Conservation (phyloP, 1,140 invertebrate genomes). For the Pseudomyrmex flavicornis region DNA sequence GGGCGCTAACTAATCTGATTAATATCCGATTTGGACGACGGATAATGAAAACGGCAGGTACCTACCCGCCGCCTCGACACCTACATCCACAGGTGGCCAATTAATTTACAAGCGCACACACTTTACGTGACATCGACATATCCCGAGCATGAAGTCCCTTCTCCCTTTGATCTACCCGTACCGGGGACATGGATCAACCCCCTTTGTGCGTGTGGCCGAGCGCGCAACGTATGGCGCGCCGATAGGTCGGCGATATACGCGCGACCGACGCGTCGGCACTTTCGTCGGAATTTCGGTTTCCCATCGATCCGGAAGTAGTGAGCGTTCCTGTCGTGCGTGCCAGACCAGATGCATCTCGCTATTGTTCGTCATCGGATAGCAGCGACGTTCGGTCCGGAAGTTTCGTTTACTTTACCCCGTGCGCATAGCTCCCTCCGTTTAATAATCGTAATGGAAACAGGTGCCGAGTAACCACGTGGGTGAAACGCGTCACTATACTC, state of each 20-base stretch:
- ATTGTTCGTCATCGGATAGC: slow-evolving; percentile 2
- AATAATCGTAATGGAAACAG: slow-evolving; percentile 57
- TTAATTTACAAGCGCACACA: slow-evolving; percentile 75
- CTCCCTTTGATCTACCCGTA: slow-evolving; percentile 60
- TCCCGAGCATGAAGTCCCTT: slow-evolving; percentile 66
- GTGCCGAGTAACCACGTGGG: slow-evolving; percentile 24
- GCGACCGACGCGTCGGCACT: slow-evolving; percentile 18
- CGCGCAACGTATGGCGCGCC: slow-evolving; percentile 24
- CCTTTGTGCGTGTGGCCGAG: slow-evolving; percentile 52
- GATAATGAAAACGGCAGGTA: slow-evolving; percentile 69
- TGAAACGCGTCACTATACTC: neutral
- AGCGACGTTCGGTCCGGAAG: neutral
- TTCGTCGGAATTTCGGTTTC: slow-evolving; percentile 48
- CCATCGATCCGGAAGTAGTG: slow-evolving; percentile 48
- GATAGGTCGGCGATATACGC: slow-evolving; percentile 11
- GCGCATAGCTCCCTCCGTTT: slow-evolving; percentile 38
- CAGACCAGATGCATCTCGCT: slow-evolving; percentile 9
- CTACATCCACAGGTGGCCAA: slow-evolving; percentile 74
- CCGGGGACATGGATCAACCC: slow-evolving; percentile 44
- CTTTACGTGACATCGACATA: slow-evolving; percentile 75
- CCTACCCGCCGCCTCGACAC: slow-evolving; percentile 37
- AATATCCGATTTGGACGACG: slow-evolving; percentile 68
- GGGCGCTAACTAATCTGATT: slow-evolving; percentile 69
- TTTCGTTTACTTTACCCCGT: slow-evolving; percentile 30
- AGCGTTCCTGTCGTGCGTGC: slow-evolving; percentile 5